Percentiles rank a stretch among this genome's conserved stretches.
Conservation (phyloP, 1,140 invertebrate species). For the Panulirus ornatus region DNA sequence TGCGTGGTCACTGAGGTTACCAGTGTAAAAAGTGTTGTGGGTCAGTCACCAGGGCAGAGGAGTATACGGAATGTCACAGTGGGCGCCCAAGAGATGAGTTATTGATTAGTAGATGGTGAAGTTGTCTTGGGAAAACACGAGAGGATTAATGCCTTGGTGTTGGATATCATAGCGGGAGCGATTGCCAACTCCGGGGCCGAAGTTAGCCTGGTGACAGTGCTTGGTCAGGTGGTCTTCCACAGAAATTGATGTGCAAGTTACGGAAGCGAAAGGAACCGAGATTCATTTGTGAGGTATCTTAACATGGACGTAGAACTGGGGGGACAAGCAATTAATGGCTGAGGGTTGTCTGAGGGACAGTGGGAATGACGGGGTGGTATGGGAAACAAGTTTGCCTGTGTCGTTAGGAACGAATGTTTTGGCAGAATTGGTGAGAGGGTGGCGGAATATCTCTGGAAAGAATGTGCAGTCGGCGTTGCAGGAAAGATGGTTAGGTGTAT, state of each 20-base stretch:
- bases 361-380: neutral
- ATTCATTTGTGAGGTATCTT: conserved; percentile 12
- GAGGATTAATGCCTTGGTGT: neutral
- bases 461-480: neutral
- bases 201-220: conserved; percentile 29
- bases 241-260: neutral
- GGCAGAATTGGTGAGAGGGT: conserved; percentile 1
- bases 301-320: neutral
- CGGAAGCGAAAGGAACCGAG: neutral
- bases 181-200: conserved; percentile 12
- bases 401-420: conserved; percentile 13
- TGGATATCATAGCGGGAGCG: neutral
- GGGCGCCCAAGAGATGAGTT: neutral
- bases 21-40: neutral
- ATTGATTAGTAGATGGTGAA: neutral
- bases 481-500: neutral
- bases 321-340: neutral
- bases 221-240: neutral
- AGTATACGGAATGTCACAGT: neutral
- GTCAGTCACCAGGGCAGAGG: neutral
- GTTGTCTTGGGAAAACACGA: too few species aligned
- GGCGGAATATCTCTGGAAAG: neutral
- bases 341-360: neutral
- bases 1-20: too few species aligned
- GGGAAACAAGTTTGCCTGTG: neutral